Conservation (phyloP, 2,888 invertebrate genomes). For the Tachystola acroxantha region DNA sequence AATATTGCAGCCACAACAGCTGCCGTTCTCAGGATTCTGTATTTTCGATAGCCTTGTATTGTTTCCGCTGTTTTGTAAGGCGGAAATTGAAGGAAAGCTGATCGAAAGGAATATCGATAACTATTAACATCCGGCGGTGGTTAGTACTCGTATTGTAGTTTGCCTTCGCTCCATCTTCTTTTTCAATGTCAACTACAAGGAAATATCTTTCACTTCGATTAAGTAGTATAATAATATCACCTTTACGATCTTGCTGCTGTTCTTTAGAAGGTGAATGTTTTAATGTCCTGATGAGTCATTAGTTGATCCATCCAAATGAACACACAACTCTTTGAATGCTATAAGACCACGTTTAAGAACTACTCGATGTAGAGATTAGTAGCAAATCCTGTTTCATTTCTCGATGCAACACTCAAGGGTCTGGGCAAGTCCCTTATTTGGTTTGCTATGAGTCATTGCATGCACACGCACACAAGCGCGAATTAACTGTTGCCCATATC, state of each 20-base stretch:
- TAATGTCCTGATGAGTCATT: too few species aligned
- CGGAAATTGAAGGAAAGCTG: neutral
- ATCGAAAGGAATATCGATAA: too few species aligned
- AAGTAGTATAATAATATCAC: neutral
- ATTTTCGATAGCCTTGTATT: slow-evolving; percentile 4
- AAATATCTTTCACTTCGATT: neutral
- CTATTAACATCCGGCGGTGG: too few species aligned
- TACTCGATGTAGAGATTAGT: slow-evolving; percentile 3
- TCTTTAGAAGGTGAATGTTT: too few species aligned
- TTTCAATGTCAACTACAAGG: neutral
- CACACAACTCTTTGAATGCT: too few species aligned
- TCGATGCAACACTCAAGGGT: slow-evolving; percentile 26
- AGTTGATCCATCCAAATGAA: too few species aligned
- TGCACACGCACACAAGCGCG: slow-evolving; percentile 19
- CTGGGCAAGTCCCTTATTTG: slow-evolving; percentile 45
- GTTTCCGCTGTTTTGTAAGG: neutral
- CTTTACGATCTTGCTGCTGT: too few species aligned
- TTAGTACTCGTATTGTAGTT: neutral
- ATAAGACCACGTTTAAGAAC: too few species aligned
- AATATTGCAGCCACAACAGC: slow-evolving; percentile 53
- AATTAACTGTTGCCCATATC: slow-evolving; percentile 31
- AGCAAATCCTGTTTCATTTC: slow-evolving; percentile 33
- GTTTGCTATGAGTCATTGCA: slow-evolving; percentile 46
- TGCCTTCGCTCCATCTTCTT: neutral
- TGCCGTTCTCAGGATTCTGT: slow-evolving; percentile 29